A percentile compares a stretch with the other conserved stretches of the same genome.
These are phyloP conservation scores for Phytoseiulus persimilis DNA, from an alignment of 2,888 invertebrate species.

Conservation along the genomic window DNA sequence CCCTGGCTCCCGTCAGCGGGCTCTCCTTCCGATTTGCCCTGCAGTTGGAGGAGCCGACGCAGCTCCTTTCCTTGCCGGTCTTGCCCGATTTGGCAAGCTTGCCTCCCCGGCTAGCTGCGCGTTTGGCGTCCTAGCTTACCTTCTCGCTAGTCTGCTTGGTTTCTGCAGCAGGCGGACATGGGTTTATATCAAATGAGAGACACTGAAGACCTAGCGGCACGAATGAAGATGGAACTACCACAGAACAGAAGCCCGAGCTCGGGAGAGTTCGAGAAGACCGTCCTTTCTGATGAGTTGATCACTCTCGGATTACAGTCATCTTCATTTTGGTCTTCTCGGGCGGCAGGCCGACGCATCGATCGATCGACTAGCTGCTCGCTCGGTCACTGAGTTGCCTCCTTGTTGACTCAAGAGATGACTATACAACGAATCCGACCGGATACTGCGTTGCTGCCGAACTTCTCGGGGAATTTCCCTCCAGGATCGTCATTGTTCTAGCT, in stretches of 20 bases:
- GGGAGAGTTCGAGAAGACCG: not conserved
- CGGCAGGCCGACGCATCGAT: not conserved
- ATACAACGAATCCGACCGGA: not conserved
- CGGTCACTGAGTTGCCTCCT: not conserved
- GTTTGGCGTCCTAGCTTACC: not conserved
- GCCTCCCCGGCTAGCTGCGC: not conserved
- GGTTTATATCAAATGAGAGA: not conserved
- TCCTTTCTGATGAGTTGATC: not conserved
- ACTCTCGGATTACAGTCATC: conserved; percentile 5
- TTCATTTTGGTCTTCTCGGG: not conserved
- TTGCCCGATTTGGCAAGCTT: not conserved
- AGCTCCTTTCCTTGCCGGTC: too few relatives aligned
- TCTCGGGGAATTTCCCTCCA: too few relatives aligned
- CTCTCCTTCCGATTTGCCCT: not conserved
- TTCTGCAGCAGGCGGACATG: not conserved
- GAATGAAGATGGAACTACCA: not conserved
- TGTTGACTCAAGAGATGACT: not conserved
- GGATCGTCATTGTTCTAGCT: too few relatives aligned
- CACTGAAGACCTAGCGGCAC: not conserved
- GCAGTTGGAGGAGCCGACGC: not conserved
- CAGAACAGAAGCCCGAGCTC: not conserved
- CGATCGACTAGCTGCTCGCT: not conserved
- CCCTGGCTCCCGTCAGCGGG: not conserved
- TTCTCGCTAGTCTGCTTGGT: not conserved
- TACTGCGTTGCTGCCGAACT: not conserved